These are phyloP conservation scores for Erynnis tages DNA, from an alignment of 2,888 invertebrate species.

Conservation along the genomic window DNA sequence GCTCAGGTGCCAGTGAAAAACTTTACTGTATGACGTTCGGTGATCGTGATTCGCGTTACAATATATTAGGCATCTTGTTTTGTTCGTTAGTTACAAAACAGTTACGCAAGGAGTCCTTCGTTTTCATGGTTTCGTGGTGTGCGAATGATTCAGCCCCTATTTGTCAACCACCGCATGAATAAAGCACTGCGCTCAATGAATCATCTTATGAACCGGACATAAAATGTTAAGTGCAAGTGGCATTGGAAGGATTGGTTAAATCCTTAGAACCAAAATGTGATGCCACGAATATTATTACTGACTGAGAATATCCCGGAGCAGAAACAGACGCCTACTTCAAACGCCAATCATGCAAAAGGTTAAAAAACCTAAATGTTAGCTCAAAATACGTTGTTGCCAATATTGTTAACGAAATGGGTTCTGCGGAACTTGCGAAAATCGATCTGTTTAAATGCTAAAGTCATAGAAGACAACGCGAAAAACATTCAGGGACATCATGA, in stretches of 20 bases:
- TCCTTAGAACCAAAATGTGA: too few species aligned
- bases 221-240: background rate
- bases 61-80: constrained; percentile 69
- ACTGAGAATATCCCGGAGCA: too few species aligned
- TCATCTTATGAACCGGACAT: background rate
- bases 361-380: too few species aligned
- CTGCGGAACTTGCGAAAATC: too few species aligned
- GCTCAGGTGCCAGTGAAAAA: constrained; percentile 68
- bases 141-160: constrained; percentile 20
- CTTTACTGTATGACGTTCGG: constrained; percentile 59
- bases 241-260: background rate
- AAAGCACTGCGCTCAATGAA: constrained; percentile 1
- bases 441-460: too few species aligned
- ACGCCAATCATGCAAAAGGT: too few species aligned
- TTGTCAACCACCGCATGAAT: constrained; percentile 8
- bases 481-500: too few species aligned
- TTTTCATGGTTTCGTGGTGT: constrained; percentile 17
- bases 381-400: too few species aligned
- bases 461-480: too few species aligned
- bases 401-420: too few species aligned
- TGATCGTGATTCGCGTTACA: constrained; percentile 69
- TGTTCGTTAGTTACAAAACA: constrained; percentile 40
- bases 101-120: constrained; percentile 22
- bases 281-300: too few species aligned
- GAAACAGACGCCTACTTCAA: too few species aligned